A percentile compares a stretch with the other conserved stretches of the same genome.
These are phyloP conservation scores for Archegozetes longisetosus DNA, from an alignment of 1,140 invertebrate species.

Conservation along the genomic window DNA sequence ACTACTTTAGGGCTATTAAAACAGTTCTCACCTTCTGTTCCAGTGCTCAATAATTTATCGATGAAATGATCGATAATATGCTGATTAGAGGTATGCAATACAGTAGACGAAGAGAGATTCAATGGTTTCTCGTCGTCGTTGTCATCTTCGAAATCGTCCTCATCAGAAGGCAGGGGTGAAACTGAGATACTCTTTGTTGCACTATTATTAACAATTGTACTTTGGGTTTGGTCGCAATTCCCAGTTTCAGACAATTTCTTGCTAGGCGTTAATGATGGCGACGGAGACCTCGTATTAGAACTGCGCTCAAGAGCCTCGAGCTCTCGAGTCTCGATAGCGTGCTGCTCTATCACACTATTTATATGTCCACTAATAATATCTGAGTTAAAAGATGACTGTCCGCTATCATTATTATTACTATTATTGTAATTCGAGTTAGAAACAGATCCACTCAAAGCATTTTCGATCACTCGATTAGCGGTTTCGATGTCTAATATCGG, in stretches of 20 bases:
- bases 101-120: slow-evolving; percentile 6
- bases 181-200: background rate
- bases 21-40: background rate
- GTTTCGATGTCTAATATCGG: slow-evolving; percentile 15
- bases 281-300: background rate
- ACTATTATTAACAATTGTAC: background rate
- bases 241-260: background rate
- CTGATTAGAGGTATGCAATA: slow-evolving; percentile 20
- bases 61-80: slow-evolving; percentile 29
- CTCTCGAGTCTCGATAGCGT: background rate
- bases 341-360: background rate
- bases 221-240: background rate
- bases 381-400: background rate
- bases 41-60: slow-evolving; percentile 23
- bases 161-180: background rate
- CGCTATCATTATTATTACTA: background rate
- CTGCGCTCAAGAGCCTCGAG: background rate
- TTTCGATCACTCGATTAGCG: slow-evolving; percentile 15
- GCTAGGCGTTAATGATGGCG: background rate
- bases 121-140: slow-evolving; percentile 1
- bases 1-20: no score
- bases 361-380: background rate
- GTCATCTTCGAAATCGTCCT: slow-evolving; percentile 6
- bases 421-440: background rate
- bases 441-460: slow-evolving; percentile 8